phyloP scores from a whole-genome alignment of 1,140 invertebrate species.

The Scaptomyza hsui region DNA sequence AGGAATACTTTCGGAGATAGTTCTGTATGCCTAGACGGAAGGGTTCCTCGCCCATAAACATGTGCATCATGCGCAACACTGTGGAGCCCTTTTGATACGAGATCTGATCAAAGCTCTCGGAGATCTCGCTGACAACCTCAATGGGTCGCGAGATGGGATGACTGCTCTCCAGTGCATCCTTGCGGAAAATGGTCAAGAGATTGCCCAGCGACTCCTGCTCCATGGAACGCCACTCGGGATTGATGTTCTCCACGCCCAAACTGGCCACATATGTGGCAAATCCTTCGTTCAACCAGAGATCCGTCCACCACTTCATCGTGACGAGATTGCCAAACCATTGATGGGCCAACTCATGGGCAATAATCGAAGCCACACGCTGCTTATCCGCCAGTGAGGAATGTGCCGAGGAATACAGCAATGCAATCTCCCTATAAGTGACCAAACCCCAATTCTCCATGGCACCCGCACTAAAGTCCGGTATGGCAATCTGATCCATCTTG shows the following conservation, averaged over 20 bases:
- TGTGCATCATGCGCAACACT: conserved; percentile 94
- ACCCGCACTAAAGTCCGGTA: conserved; percentile 91
- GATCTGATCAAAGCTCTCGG: conserved; percentile 94
- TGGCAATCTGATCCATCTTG: conserved; percentile 90
- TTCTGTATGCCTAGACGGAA: conserved; percentile 88
- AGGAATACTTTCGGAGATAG: conserved; percentile 88
- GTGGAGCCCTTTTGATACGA: conserved; percentile 94
- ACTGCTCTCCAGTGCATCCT: conserved; percentile 86
- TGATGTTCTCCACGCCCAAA: conserved; percentile 86
- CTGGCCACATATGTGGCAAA: conserved; percentile 91
- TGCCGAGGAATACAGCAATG: conserved; percentile 67
- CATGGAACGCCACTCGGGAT: conserved; percentile 88
- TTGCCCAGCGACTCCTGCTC: conserved; percentile 87
- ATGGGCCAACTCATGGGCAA: conserved; percentile 92
- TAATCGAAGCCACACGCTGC: conserved; percentile 88
- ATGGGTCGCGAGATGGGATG: conserved; percentile 88
- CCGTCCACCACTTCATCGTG: conserved; percentile 93
- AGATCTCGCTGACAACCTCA: conserved; percentile 90
- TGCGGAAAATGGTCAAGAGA: conserved; percentile 85
- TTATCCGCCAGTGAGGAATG: conserved; percentile 87
- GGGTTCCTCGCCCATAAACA: conserved; percentile 91
- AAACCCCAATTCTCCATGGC: conserved; percentile 92
- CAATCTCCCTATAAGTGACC: conserved; percentile 81
- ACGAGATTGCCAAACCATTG: conserved; percentile 92
- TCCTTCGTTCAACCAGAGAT: conserved; percentile 95